A percentile compares a stretch with the other conserved stretches of the same genome.
Evolutionary conservation across 2,888 invertebrate species (phyloP).

Genomic region (Petrophora chlorosata): DNA sequence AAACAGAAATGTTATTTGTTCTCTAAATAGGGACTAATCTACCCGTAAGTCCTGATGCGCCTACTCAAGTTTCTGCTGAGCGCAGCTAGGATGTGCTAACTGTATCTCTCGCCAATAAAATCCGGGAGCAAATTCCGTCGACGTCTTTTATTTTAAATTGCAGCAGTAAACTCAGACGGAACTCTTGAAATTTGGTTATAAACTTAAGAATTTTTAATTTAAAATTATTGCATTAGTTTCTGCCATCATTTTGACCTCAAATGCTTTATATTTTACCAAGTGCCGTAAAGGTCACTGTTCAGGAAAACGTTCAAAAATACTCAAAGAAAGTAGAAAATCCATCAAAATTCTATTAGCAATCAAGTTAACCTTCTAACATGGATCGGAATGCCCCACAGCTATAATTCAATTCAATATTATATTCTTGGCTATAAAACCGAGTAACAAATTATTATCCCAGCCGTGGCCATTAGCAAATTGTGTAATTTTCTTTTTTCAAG

Average conservation of each 20-base stretch:
- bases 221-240: neutral
- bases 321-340: neutral
- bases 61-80: conserved; percentile 29
- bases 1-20: no score
- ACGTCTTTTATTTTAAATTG: conserved; percentile 22
- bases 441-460: conserved; percentile 70
- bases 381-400: conserved; percentile 18
- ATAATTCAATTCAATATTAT: conserved; percentile 53
- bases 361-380: conserved; percentile 5
- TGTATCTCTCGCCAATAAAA: conserved; percentile 26
- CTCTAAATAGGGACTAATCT: no score
- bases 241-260: neutral
- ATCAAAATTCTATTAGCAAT: conserved; percentile 1
- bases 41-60: no score
- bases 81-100: conserved; percentile 22
- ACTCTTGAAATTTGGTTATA: conserved; percentile 11
- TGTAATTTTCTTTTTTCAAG: conserved; percentile 80
- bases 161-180: conserved; percentile 15
- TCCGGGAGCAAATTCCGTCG: conserved; percentile 19
- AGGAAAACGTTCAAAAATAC: no score
- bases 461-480: conserved; percentile 77
- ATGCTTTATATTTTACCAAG: no score
- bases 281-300: no score
- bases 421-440: conserved; percentile 62
- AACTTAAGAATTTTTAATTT: conserved; percentile 22